These are phyloP conservation scores for Chrysolina haemoptera DNA, from an alignment of 2,888 invertebrate genomes.

Conservation along the genomic window DNA sequence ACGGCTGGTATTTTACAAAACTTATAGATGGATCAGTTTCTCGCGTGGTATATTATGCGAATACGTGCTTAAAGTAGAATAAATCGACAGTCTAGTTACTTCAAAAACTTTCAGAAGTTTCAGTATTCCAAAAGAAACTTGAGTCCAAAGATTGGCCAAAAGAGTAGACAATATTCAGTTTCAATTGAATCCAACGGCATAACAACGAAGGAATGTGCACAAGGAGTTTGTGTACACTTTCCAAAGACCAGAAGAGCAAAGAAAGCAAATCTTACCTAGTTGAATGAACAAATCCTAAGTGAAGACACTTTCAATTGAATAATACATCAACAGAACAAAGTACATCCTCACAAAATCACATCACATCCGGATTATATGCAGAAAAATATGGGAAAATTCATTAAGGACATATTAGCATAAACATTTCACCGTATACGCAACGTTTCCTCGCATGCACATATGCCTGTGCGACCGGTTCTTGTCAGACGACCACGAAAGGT, in stretches of 20 bases:
- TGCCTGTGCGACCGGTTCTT: slow-evolving; percentile 22
- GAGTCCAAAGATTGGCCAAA: no score
- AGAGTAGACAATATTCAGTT: no score
- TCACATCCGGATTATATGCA: slow-evolving; percentile 16
- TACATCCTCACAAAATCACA: slow-evolving; percentile 24
- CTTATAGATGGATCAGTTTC: no score
- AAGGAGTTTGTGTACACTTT: not conserved
- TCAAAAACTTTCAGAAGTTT: no score
- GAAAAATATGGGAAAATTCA: slow-evolving; percentile 5
- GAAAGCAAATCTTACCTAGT: slow-evolving; percentile 13
- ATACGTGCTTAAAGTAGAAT: no score
- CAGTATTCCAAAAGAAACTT: no score
- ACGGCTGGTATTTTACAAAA: no score
- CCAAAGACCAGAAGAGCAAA: not conserved
- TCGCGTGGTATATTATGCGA: no score
- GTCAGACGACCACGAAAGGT: slow-evolving; percentile 4
- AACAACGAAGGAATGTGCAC: not conserved
- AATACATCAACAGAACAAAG: slow-evolving; percentile 12
- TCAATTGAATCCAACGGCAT: not conserved
- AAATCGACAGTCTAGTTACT: no score
- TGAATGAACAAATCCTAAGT: not conserved
- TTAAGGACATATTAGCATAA: slow-evolving; percentile 7
- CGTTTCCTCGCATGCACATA: slow-evolving; percentile 21
- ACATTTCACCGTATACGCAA: slow-evolving; percentile 11
- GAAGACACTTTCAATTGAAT: not conserved